A percentile compares a stretch with the other conserved stretches of the same genome.
phyloP scores from a whole-genome alignment of 2,888 invertebrate genomes.

The Amphipyra tragopoginis region DNA sequence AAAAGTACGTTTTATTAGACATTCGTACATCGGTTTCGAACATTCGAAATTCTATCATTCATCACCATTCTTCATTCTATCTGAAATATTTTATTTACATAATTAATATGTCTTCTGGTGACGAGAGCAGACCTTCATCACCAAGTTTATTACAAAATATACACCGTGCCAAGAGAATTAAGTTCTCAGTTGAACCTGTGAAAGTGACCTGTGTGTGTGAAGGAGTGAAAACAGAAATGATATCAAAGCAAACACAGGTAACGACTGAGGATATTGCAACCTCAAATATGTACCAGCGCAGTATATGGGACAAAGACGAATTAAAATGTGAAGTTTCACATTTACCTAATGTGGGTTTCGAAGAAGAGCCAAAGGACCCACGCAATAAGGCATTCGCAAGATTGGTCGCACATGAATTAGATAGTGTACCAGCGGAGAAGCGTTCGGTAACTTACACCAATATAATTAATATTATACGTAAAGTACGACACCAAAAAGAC shows the following conservation, averaged over 20 bases:
- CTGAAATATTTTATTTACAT: constrained; percentile 26
- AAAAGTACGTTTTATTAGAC: too few relatives aligned
- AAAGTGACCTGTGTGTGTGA: constrained; percentile 29
- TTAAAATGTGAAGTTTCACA: constrained; percentile 28
- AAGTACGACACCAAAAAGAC: constrained; percentile 28
- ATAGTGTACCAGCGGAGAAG: constrained; percentile 19
- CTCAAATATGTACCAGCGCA: constrained; percentile 22
- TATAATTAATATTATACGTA: constrained; percentile 30
- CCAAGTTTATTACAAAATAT: constrained; percentile 25
- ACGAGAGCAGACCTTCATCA: constrained; percentile 26
- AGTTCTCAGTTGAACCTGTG: constrained; percentile 13
- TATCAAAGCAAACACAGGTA: constrained; percentile 26
- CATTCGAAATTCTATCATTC: constrained; percentile 29
- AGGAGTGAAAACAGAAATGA: constrained; percentile 19
- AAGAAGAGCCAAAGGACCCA: constrained; percentile 29
- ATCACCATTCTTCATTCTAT: constrained; percentile 26
- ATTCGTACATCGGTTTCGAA: constrained; percentile 17
- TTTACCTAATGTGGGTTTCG: constrained; percentile 26
- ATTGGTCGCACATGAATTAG: constrained; percentile 25
- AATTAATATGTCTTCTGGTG: constrained; percentile 28
- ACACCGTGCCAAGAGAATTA: constrained; percentile 22
- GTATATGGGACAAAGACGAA: constrained; percentile 29
- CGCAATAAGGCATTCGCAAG: constrained; percentile 24
- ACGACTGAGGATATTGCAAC: constrained; percentile 25
- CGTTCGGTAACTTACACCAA: constrained; percentile 29